A percentile compares a stretch with the other conserved stretches of the same genome.
These are phyloP conservation scores for Marmota flaviventris DNA, from an alignment of 2,113 vertebrate species.

Conservation along the genomic window DNA sequence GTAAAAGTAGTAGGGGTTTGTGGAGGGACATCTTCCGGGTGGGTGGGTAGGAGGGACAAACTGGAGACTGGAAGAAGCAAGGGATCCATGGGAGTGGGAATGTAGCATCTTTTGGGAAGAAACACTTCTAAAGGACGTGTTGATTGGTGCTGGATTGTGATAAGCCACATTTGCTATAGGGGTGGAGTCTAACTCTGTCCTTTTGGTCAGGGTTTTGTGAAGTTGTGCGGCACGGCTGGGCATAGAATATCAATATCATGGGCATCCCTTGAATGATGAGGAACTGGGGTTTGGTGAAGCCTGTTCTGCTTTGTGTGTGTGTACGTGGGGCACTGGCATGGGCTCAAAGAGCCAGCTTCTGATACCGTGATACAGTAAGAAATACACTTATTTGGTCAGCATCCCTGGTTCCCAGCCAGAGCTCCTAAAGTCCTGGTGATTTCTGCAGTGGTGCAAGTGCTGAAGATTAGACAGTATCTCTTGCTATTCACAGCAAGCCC, in stretches of 20 bases:
- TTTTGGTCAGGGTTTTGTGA: background rate
- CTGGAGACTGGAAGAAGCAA: background rate
- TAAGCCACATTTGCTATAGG: fast-evolving
- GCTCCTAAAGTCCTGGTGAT: background rate
- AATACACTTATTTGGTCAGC: background rate
- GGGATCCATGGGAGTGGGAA: background rate
- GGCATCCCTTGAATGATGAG: fast-evolving
- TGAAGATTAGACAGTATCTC: background rate
- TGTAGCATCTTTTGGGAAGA: fast-evolving
- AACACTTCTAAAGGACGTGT: too few species aligned
- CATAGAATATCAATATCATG: fast-evolving
- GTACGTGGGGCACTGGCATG: fast-evolving
- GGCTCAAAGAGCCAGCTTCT: background rate
- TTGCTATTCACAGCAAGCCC: background rate
- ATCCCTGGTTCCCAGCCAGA: background rate
- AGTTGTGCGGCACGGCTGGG: fast-evolving
- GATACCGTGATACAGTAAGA: background rate
- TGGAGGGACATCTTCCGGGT: background rate
- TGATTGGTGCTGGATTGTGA: background rate
- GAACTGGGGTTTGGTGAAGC: background rate
- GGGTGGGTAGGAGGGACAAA: fast-evolving
- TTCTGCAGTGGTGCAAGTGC: background rate
- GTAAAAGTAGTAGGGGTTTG: background rate
- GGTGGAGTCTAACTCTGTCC: background rate
- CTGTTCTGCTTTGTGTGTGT: background rate